Evolutionary conservation across 2,888 invertebrate species (phyloP).

Genomic region (Stenotaenia linearis): DNA sequence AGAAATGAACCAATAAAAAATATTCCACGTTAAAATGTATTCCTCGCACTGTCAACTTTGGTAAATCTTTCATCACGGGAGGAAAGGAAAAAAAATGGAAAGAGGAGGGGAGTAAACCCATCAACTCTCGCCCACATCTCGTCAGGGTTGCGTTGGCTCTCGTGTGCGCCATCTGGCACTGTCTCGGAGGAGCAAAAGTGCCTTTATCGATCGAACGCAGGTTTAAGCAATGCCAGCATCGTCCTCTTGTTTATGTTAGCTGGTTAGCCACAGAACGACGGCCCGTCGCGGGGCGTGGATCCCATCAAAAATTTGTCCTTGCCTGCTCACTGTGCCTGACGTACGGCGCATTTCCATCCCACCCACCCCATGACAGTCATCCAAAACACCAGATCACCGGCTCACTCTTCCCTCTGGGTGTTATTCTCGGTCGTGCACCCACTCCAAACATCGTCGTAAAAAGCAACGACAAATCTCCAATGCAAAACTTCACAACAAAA

Average conservation of each 20-base stretch:
- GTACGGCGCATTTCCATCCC: neutral
- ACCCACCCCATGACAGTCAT: conserved; percentile 12
- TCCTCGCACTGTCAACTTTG: conserved; percentile 23
- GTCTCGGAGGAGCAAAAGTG: conserved; percentile 26
- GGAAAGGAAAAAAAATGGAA: neutral
- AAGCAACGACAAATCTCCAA: conserved; percentile 24
- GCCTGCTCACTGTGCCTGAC: conserved; percentile 12
- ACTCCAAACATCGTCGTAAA: conserved; percentile 20
- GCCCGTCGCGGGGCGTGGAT: neutral
- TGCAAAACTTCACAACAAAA: neutral
- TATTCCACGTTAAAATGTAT: conserved; percentile 26
- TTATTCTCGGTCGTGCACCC: conserved; percentile 24
- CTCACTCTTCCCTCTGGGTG: conserved; percentile 8
- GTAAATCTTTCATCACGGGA: neutral
- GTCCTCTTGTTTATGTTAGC: conserved; percentile 22
- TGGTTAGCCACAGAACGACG: conserved; percentile 20
- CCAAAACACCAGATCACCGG: conserved; percentile 16
- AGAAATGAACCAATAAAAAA: conserved; percentile 26
- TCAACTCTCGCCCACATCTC: conserved; percentile 23
- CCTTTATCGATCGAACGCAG: conserved; percentile 18
- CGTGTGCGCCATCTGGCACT: conserved; percentile 10
- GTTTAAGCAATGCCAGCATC: conserved; percentile 18
- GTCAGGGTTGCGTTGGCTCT: conserved; percentile 12
- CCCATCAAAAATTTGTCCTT: conserved; percentile 26
- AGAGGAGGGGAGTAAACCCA: neutral